Evolutionary conservation across 2,797 vertebrate genomes (phyloP).

Genomic region (Lithobates pipiens): DNA sequence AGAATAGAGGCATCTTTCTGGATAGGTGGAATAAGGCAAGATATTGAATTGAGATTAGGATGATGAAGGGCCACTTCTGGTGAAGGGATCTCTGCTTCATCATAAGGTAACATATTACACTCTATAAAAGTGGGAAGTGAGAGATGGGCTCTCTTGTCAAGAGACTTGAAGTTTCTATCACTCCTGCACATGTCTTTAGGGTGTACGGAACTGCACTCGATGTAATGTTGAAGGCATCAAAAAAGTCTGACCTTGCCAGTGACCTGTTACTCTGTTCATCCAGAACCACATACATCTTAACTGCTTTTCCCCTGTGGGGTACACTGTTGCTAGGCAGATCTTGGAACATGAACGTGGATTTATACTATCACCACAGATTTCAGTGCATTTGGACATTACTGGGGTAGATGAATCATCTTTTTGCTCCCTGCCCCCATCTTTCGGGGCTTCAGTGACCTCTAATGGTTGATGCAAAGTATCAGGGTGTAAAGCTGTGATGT

Average conservation of each 20-base stretch:
- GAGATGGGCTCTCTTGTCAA: not conserved
- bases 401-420: not conserved
- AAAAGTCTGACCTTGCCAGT: too few species aligned
- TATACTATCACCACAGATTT: too few species aligned
- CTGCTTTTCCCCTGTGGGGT: too few species aligned
- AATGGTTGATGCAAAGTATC: not conserved
- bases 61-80: not conserved
- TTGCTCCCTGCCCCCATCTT: not conserved
- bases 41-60: not conserved
- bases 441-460: not conserved
- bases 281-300: too few species aligned
- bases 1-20: too few species aligned
- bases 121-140: not conserved
- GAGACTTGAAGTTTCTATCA: not conserved
- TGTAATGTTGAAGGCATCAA: too few species aligned
- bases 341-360: too few species aligned
- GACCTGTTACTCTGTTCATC: too few species aligned
- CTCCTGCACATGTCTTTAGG: too few species aligned
- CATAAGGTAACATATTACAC: not conserved
- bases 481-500: not conserved
- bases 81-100: not conserved
- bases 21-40: not conserved
- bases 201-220: too few species aligned
- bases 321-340: too few species aligned
- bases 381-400: not conserved